phyloP scores from a whole-genome alignment of 1,140 invertebrate species.

The Drosophila repleta region DNA sequence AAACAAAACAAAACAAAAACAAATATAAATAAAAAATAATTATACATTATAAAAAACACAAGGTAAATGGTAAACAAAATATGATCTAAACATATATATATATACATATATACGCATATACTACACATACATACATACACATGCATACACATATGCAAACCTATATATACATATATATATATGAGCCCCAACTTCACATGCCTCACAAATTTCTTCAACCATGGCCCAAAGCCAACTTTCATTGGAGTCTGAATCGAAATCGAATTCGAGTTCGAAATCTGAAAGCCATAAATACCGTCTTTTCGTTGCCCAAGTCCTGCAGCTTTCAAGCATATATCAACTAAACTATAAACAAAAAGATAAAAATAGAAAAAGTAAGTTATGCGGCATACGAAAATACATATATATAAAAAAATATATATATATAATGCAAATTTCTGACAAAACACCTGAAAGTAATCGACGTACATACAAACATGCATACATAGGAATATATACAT shows the following conservation, averaged over 20 bases:
- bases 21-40: background rate
- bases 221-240: background rate
- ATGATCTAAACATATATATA: slow-evolving; percentile 53
- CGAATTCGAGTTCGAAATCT: too few species aligned
- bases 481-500: background rate
- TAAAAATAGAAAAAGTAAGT: background rate
- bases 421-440: slow-evolving; percentile 11
- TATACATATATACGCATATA: slow-evolving; percentile 12
- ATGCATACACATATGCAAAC: too few species aligned
- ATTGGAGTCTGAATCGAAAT: background rate
- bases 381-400: slow-evolving; percentile 4
- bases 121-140: background rate
- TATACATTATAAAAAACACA: slow-evolving; percentile 22
- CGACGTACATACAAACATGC: background rate
- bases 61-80: slow-evolving; percentile 34
- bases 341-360: background rate
- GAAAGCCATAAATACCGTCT: background rate
- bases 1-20: background rate
- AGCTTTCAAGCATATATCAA: slow-evolving; percentile 2
- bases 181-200: too few species aligned
- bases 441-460: too few species aligned
- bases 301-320: background rate
- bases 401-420: slow-evolving; percentile 1
- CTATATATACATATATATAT: slow-evolving; percentile 1
- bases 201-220: too few species aligned